These are phyloP conservation scores for Choristoneura fumiferana DNA, from an alignment of 1,140 invertebrate genomes.

Conservation along the genomic window DNA sequence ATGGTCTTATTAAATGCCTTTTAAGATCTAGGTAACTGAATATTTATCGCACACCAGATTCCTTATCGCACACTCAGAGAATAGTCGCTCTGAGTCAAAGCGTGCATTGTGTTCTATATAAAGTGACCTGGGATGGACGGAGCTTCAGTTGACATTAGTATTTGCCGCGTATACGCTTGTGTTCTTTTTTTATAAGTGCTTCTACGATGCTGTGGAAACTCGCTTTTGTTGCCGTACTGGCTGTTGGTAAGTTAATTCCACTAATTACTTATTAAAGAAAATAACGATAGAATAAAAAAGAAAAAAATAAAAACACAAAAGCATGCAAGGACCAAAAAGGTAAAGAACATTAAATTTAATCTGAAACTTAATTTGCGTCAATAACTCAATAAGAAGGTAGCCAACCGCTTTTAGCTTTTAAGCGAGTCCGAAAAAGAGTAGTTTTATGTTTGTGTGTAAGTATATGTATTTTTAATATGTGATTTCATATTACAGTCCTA, in stretches of 20 bases:
- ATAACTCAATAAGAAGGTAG: too few species aligned
- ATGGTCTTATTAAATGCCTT: background rate
- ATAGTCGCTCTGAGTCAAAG: conserved; percentile 32
- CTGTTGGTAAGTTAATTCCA: conserved; percentile 38
- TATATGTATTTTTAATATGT: too few species aligned
- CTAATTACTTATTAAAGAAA: too few species aligned
- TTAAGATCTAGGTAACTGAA: conserved; percentile 1
- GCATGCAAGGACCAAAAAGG: too few species aligned
- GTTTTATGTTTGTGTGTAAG: too few species aligned
- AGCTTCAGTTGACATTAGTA: conserved; percentile 40
- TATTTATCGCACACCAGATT: conserved; percentile 2
- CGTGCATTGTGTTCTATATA: conserved; percentile 33
- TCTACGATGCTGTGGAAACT: conserved; percentile 41
- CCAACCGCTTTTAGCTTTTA: too few species aligned
- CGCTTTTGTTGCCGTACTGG: conserved; percentile 35
- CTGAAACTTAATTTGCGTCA: too few species aligned
- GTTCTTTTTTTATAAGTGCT: background rate
- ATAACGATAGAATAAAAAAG: too few species aligned
- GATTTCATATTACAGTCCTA: too few species aligned
- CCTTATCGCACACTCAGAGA: conserved; percentile 24
- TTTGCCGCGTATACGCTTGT: conserved; percentile 14
- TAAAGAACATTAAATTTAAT: too few species aligned
- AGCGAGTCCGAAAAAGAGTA: too few species aligned
- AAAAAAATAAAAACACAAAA: too few species aligned
- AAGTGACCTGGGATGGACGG: conserved; percentile 24